A percentile compares a stretch with the other conserved stretches of the same genome.
Conservation (phyloP, 2,113 vertebrate species). For the Charina bottae region DNA sequence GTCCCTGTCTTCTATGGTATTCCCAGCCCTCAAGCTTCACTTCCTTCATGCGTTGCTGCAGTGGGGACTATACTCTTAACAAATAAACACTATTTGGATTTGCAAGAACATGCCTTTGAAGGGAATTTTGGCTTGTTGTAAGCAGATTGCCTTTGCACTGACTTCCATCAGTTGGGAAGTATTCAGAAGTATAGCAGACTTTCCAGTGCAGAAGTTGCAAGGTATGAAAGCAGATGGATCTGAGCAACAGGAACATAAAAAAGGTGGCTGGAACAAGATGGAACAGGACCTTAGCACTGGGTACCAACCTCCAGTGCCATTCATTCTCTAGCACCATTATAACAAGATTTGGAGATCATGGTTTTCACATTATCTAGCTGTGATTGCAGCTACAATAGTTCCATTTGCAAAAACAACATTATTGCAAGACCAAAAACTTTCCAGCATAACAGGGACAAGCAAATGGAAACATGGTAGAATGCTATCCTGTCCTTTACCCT, state of each 20-base stretch:
- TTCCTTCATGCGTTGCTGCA: too few relatives aligned
- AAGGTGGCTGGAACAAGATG: background rate
- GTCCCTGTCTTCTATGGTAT: too few relatives aligned
- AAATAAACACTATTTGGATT: too few relatives aligned
- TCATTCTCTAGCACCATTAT: background rate
- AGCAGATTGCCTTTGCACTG: background rate
- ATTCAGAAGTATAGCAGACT: too few relatives aligned
- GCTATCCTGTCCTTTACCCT: background rate
- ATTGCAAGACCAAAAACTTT: background rate
- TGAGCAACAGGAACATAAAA: background rate
- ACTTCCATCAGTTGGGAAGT: background rate
- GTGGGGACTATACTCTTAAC: too few relatives aligned
- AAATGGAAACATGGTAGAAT: background rate
- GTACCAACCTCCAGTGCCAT: background rate
- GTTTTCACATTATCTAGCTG: background rate
- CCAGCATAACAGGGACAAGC: background rate
- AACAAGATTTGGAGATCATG: background rate
- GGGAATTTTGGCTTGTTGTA: background rate
- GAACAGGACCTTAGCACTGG: too few relatives aligned
- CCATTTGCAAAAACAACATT: background rate
- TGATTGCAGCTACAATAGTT: background rate
- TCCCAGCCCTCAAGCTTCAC: too few relatives aligned
- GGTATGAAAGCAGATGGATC: background rate
- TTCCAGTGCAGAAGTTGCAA: background rate
- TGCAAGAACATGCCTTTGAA: too few relatives aligned